Evolutionary conservation across 2,888 invertebrate species (phyloP), one percentile per base, ranked within the genome.

Genomic region (Lasius platythorax): DNA sequence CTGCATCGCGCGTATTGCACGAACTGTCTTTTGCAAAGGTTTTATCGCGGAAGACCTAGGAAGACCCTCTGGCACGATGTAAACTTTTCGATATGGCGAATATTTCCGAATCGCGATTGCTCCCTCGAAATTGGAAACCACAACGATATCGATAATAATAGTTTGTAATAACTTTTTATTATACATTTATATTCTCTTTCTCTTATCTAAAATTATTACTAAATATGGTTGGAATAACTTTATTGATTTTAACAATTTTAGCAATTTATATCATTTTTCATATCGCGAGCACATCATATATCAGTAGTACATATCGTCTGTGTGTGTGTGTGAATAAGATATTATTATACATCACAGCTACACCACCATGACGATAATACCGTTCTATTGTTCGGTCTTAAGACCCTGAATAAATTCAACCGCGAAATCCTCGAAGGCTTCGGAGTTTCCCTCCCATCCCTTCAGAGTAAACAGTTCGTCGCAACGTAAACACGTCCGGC

Each of bases 21-120:
- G 86, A 86, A 88, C 88, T 84, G 90, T 88, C 91, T 91, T 91
- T 91, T 91, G 87, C 91, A 89, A 91, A 91, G 88, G 89, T 90
- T 23, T 23, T 88, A 90, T 91, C 89, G 86, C 84, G 84, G 11
- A 78, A 86, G 91, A 89, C 83, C 91, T 78, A 56, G 84, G 74
- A 23, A 23, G 23, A 23, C 23, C 23, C 88, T 86, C 83, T 76
- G 74, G 67, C 66, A 74, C 58, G 40, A 56, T 68, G 33, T 23
- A 23, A 58, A 33, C 40, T 79, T 70, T 79, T 53, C 18, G 4
- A 37, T 33, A 4, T 43, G 6, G 11, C 15, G 58, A 43, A 1
- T 30, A 63, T 66, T 3, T n/a, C n/a, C 15, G 9, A 56, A 56
- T 33, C 40, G 40, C 9, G 15, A 50, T 8, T 23, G n/a, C 30